Base-by-base conservation (phyloP, 1,140 invertebrate genomes). In the Drosophila sproati region DNA sequence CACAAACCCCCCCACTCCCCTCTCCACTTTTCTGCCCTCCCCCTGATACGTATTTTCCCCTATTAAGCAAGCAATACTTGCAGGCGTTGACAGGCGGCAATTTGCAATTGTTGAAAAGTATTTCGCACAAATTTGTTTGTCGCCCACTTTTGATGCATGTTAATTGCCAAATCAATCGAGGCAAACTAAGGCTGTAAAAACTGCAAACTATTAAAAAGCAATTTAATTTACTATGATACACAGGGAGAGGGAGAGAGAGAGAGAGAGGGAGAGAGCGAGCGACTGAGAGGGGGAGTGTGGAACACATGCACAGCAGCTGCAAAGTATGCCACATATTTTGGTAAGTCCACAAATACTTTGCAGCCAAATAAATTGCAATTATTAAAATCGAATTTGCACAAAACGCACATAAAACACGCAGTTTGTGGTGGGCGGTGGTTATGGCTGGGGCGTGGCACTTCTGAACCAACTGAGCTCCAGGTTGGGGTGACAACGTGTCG, bases 361-460 rank as follows among this genome's bases (percentile, higher is more conserved):
- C 56, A 78, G 57, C 66, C 59, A 78, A 82, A 82, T 87, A 87
- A 86, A 86, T 86, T 85, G 54, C 66, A 80, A 88, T 83, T 76
- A 89, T 89, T 89, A 88, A 88, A 88, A 88, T 88, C 80, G 71
- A 88, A 88, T 85, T 88, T 89, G 72, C 78, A 78, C 60, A 75
- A 69, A 59, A 64, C 39, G 50, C 69, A 59, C n/a, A 57, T 20
- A 47, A 5, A 51, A 50, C 20, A 31, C 28, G 5, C 28, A 50
- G 31, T 48, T n/a, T 61, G 31, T 48, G 3, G 47, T 1, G 34
- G 64, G 48, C 48, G 20, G 39, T 47, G 7, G 28, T 62, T 37
- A 47, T 39, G 37, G 56, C n/a, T 10, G 5, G 41, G 41, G 51
- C 69, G 43, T 54, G 39, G 59, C 59, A 47, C 5, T 60, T n/a